Percentiles rank a stretch among this genome's conserved stretches.
Conservation (phyloP, 2,797 vertebrate genomes). For the Sebastes melanostomus region DNA sequence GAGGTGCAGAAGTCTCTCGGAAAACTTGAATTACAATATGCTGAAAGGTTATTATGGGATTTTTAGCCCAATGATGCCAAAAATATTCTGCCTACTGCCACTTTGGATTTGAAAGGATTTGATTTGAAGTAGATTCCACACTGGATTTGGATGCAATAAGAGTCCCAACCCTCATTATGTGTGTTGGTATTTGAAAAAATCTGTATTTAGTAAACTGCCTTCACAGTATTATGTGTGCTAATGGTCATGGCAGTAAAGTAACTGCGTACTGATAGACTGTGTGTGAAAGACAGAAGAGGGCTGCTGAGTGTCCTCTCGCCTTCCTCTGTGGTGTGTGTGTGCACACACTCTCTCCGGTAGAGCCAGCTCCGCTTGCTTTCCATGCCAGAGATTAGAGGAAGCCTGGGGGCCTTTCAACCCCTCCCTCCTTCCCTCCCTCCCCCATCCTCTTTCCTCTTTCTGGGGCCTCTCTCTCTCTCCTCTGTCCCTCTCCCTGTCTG, state of each 20-base stretch:
- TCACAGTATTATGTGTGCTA: neutral
- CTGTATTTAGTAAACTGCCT: neutral
- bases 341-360: slow-evolving; percentile 39
- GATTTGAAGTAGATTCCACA: neutral
- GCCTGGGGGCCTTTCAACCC: slow-evolving; percentile 64
- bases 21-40: too few species aligned
- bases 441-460: slow-evolving; percentile 32
- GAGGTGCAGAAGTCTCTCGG: too few species aligned
- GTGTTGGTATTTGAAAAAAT: neutral
- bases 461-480: slow-evolving; percentile 40
- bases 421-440: slow-evolving; percentile 49
- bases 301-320: slow-evolving; percentile 48
- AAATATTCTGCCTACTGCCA: too few species aligned
- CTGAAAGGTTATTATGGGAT: too few species aligned
- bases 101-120: neutral
- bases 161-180: neutral
- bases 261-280: slow-evolving; percentile 52
- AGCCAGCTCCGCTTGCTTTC: slow-evolving; percentile 70
- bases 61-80: too few species aligned
- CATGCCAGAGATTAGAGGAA: slow-evolving; percentile 77
- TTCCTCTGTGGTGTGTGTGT: slow-evolving; percentile 17
- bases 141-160: neutral
- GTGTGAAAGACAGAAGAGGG: slow-evolving; percentile 7
- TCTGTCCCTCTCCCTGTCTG: neutral
- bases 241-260: neutral